Percentiles rank a stretch among this genome's conserved stretches.
phyloP scores from a whole-genome alignment of 2,797 vertebrate species.

The Eulemur rubriventer region DNA sequence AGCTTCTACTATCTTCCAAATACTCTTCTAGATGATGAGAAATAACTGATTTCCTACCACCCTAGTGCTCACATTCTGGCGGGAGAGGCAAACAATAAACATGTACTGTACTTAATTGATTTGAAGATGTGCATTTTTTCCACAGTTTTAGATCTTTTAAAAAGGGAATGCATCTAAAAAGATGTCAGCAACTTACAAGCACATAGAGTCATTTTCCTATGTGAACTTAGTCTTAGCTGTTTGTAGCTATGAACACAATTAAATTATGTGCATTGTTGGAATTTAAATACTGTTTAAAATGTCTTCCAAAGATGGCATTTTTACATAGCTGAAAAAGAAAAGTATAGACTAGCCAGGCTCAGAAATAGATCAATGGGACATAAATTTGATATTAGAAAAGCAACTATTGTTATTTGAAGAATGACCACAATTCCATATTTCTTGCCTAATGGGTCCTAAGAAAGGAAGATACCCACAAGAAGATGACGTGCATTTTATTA shows the following conservation, averaged over 20 bases:
- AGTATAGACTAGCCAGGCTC: neutral
- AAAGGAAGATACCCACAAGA: neutral
- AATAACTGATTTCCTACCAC: neutral
- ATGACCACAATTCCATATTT: conserved; percentile 42
- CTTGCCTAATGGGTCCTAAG: neutral
- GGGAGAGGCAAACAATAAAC: neutral
- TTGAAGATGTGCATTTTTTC: neutral
- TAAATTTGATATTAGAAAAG: conserved; percentile 30
- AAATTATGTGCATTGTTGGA: neutral
- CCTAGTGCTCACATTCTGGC: neutral
- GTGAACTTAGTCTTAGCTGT: conserved; percentile 30
- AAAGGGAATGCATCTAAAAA: neutral
- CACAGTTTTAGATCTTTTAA: conserved; percentile 24
- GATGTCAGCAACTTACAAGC: neutral
- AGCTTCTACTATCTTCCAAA: neutral
- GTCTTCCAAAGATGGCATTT: conserved; percentile 24
- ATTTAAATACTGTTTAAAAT: conserved; percentile 11
- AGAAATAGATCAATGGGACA: conserved; percentile 9
- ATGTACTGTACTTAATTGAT: neutral
- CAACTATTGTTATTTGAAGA: conserved; percentile 11
- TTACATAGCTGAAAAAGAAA: conserved; percentile 34
- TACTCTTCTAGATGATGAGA: neutral
- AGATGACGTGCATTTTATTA: conserved; percentile 46
- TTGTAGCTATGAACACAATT: conserved; percentile 10
- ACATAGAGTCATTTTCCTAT: neutral